Evolutionary conservation across 2,797 vertebrate species (phyloP), one percentile per base, ranked within the genome.

Genomic region (Enteromius treurensis): DNA sequence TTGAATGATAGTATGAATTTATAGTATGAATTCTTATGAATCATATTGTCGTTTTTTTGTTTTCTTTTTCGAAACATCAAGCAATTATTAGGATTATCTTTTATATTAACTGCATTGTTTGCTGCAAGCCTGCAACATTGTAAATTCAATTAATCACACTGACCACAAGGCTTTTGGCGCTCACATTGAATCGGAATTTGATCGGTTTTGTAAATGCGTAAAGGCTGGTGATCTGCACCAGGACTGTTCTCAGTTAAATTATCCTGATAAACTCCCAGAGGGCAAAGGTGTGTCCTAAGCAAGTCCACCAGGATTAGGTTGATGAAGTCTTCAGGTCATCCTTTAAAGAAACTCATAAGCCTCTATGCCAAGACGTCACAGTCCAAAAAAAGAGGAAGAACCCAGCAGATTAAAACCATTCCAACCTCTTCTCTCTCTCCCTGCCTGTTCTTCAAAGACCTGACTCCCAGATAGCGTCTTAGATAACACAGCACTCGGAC

Each of bases 361-460:
- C 37, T 55, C 15, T 80, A 11, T 82, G 58, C 42, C 60, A 23
- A 21, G 77, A 86, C 42, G 65, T 83, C 60, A 29, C 17, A 42
- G 65, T 19, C 64, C 45, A 64, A 19, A 87, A 81, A 80, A 58
- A 53, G 58, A 58, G 11, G 64, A 23, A 81, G 69, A 79, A 78
- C 17, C 73, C 21, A 3, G 65, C 75, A 82, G 82, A 89, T 89
- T 80, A 86, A 89, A 86, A 77, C 82, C 87, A 81, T 84, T 71
- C 55, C 81, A 79, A 70, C 19, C 68, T 85, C 68, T 83, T 17
- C 40, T 82, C 58, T 73, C 40, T 80, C 49, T 73, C 45, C 29
- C 74, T 77, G 76, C 53, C 77, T 67, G 71, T n/a, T 83, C 76
- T 87, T 87, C 80, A 89, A 88, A 88, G 82, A 70, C 77, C 78